phyloP scores from a whole-genome alignment of 1,140 invertebrate species.

The Apis laboriosa region DNA sequence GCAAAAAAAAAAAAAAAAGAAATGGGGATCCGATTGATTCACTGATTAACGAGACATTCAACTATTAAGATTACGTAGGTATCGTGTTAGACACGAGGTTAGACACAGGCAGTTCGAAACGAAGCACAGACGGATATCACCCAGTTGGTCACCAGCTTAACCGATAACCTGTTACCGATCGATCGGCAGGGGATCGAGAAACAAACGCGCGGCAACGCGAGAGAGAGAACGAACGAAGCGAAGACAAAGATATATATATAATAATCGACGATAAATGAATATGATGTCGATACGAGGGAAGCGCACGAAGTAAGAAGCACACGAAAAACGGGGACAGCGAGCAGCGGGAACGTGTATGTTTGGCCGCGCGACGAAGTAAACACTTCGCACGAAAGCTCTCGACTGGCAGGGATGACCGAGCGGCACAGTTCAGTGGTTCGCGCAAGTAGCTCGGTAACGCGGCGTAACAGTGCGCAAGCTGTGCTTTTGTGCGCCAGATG shows the following conservation, averaged over 20 bases:
- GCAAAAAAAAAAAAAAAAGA: too few species aligned
- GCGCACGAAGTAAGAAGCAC: background rate
- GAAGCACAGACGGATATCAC: too few species aligned
- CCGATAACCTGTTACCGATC: too few species aligned
- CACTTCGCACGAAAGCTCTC: slow-evolving; percentile 64
- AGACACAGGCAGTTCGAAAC: too few species aligned
- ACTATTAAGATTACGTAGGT: too few species aligned
- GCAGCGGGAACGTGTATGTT: slow-evolving; percentile 42
- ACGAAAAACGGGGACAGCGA: too few species aligned
- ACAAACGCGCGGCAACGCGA: background rate
- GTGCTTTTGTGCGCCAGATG: slow-evolving; percentile 65
- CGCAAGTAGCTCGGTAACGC: slow-evolving; percentile 65
- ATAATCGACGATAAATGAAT: background rate
- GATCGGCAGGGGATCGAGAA: too few species aligned
- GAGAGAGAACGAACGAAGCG: background rate
- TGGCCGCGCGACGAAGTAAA: slow-evolving; percentile 63
- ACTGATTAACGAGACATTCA: too few species aligned
- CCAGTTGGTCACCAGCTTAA: background rate
- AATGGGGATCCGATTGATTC: too few species aligned
- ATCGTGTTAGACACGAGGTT: too few species aligned
- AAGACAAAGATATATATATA: too few species aligned
- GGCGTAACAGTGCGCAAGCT: slow-evolving; percentile 66
- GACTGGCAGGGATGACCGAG: slow-evolving; percentile 62
- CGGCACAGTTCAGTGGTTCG: slow-evolving; percentile 60
- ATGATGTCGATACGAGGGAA: background rate